These are phyloP conservation scores for Cynocephalus volans DNA, from an alignment of 2,113 vertebrate genomes.

Conservation along the genomic window DNA sequence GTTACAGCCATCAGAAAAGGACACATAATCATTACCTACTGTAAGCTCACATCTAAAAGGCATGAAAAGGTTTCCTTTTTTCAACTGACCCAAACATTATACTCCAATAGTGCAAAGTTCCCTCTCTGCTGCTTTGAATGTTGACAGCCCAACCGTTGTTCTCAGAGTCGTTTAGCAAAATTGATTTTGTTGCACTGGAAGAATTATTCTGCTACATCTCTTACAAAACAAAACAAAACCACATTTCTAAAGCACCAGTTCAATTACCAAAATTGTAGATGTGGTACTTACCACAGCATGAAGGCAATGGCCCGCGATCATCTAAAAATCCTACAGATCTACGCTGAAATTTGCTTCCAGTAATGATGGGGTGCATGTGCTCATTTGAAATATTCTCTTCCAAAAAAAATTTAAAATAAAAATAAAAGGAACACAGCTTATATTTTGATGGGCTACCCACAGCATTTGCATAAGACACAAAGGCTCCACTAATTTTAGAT, in stretches of 20 bases:
- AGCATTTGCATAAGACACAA: conserved; percentile 84
- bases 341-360: conserved; percentile 88
- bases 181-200: conserved; percentile 78
- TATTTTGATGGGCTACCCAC: conserved; percentile 86
- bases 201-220: conserved; percentile 84
- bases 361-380: conserved; percentile 81
- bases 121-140: conserved; percentile 80
- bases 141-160: conserved; percentile 81
- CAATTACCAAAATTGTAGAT: conserved; percentile 85
- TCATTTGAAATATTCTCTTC: conserved; percentile 85
- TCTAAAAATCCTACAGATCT: conserved; percentile 87
- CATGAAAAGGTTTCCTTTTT: conserved; percentile 89
- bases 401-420: conserved; percentile 66
- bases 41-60: conserved; percentile 91
- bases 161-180: conserved; percentile 77
- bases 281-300: conserved; percentile 90
- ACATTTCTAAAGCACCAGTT: conserved; percentile 88
- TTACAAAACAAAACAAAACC: conserved; percentile 50
- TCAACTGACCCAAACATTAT: conserved; percentile 86
- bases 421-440: conserved; percentile 81
- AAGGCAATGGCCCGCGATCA: conserved; percentile 86
- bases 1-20: conserved; percentile 95
- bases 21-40: conserved; percentile 97
- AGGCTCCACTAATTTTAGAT: conserved; percentile 85
- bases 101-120: conserved; percentile 85